Conservation (phyloP, 2,113 vertebrate species). For the Mesembrinibis cayennensis region DNA sequence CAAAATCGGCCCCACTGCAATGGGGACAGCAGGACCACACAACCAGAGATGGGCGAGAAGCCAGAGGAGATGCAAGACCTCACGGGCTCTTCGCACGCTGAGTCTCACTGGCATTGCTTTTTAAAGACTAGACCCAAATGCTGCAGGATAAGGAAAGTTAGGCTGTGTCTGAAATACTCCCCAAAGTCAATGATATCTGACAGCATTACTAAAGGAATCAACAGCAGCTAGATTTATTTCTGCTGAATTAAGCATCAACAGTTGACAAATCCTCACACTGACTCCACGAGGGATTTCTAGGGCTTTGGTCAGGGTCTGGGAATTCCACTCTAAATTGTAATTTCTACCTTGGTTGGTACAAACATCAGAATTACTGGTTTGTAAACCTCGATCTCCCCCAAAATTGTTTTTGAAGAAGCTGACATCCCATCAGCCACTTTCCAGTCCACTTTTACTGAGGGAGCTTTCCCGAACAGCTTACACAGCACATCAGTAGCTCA, state of each 20-base stretch:
- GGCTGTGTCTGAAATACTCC: neutral
- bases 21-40: neutral
- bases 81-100: accelerated
- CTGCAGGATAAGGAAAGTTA: neutral
- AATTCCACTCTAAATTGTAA: neutral
- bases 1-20: neutral
- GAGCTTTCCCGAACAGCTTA: neutral
- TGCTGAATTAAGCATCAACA: neutral
- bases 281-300: neutral
- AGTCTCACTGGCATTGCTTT: accelerated
- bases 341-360: neutral
- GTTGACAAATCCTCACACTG: neutral
- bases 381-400: neutral
- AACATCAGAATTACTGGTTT: neutral
- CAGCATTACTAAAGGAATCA: neutral
- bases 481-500: neutral
- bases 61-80: neutral
- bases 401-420: neutral
- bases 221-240: neutral
- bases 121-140: accelerated
- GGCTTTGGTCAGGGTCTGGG: neutral
- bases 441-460: neutral
- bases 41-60: accelerated
- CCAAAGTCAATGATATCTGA: neutral
- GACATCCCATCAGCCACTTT: neutral